A percentile compares a stretch with the other conserved stretches of the same genome.
Conservation (phyloP, 2,888 invertebrate species). For the Lochmaea capreae region DNA sequence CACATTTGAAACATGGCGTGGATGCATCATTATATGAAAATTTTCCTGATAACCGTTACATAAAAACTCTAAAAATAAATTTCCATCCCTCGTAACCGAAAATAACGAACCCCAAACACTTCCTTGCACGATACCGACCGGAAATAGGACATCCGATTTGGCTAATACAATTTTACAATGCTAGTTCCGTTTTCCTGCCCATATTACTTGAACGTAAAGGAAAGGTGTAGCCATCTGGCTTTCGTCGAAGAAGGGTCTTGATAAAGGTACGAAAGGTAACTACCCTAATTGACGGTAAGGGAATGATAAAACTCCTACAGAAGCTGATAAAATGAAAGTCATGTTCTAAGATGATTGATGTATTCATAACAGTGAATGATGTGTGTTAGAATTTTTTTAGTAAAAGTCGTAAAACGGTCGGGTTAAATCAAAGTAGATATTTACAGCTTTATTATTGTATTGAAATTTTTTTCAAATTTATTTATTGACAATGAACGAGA, state of each 20-base stretch:
- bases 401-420: not conserved
- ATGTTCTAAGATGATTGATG: not conserved
- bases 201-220: conserved; percentile 24
- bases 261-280: conserved; percentile 18
- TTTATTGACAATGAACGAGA: not conserved
- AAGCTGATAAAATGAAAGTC: not conserved
- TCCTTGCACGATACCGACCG: conserved; percentile 48
- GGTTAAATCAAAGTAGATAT: not conserved
- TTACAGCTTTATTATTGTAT: not conserved
- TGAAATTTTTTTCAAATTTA: not conserved
- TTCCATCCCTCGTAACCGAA: conserved; percentile 30
- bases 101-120: conserved; percentile 32
- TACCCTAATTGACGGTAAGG: conserved; percentile 18
- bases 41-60: conserved; percentile 7
- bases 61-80: conserved; percentile 25
- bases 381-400: not conserved
- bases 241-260: conserved; percentile 26
- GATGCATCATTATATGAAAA: not conserved
- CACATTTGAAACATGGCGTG: not conserved
- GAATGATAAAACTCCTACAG: not conserved
- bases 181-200: conserved; percentile 54
- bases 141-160: conserved; percentile 65
- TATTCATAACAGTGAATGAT: not conserved
- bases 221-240: conserved; percentile 45
- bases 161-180: conserved; percentile 54